Evolutionary conservation across 2,888 invertebrate species (phyloP).

Genomic region (Acrobeloides nanus): DNA sequence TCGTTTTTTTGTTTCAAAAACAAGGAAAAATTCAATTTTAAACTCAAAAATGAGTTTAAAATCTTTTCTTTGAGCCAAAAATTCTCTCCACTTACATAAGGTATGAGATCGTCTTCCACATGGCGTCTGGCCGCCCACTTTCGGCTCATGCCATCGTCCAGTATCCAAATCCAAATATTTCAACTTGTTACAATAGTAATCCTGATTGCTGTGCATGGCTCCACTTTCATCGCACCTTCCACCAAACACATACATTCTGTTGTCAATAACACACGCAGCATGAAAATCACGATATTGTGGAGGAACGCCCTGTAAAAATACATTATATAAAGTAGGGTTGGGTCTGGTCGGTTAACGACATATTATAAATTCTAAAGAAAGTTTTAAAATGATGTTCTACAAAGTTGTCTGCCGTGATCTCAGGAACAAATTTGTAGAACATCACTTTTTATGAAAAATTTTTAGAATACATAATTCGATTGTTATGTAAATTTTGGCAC

Average conservation of each 20-base stretch:
- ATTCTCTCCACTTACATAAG: slow-evolving; percentile 72
- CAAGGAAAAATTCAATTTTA: too few species aligned
- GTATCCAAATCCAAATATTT: slow-evolving; percentile 66
- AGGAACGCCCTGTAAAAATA: slow-evolving; percentile 61
- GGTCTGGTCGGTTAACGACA: slow-evolving; percentile 8
- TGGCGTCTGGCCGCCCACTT: slow-evolving; percentile 64
- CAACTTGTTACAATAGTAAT: slow-evolving; percentile 61
- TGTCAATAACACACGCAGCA: slow-evolving; percentile 70
- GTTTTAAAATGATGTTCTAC: too few species aligned
- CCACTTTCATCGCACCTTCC: slow-evolving; percentile 67
- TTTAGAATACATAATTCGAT: background rate
- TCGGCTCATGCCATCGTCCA: slow-evolving; percentile 65
- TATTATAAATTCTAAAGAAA: background rate
- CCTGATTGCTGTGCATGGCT: slow-evolving; percentile 59
- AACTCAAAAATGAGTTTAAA: too few species aligned
- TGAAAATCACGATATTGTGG: slow-evolving; percentile 79
- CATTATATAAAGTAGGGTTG: slow-evolving; percentile 1
- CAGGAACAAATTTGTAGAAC: too few species aligned
- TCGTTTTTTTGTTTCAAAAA: too few species aligned
- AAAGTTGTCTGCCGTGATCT: too few species aligned
- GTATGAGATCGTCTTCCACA: slow-evolving; percentile 80
- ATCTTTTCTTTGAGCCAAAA: too few species aligned
- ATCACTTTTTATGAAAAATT: too few species aligned
- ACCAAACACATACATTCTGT: slow-evolving; percentile 80
- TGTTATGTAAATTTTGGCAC: too few species aligned